phyloP scores from a whole-genome alignment of 2,113 vertebrate species.

The Pipa parva region DNA sequence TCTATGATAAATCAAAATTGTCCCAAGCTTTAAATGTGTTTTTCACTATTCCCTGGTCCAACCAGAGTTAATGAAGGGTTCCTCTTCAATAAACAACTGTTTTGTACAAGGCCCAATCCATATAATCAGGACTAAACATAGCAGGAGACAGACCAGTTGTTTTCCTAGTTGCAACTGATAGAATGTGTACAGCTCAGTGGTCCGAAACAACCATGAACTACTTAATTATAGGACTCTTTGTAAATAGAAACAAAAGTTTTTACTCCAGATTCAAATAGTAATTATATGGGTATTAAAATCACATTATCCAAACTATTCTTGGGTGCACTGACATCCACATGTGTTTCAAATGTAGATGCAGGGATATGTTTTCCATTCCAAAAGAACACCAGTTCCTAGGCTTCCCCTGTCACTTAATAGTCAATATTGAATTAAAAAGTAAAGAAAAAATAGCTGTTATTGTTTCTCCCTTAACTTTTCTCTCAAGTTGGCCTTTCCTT shows the following conservation, averaged over 20 bases:
- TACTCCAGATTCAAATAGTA: constrained; percentile 1
- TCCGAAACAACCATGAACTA: not conserved
- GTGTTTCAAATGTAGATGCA: no score
- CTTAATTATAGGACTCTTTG: not conserved
- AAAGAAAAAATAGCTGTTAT: no score
- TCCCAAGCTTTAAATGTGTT: no score
- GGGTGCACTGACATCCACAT: not conserved
- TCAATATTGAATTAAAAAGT: no score
- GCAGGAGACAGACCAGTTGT: not conserved
- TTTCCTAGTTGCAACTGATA: not conserved
- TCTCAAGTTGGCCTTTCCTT: no score
- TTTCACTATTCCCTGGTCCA: no score
- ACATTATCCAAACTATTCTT: constrained; percentile 18
- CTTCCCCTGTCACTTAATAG: no score
- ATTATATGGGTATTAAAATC: constrained; percentile 16
- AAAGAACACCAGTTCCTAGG: no score
- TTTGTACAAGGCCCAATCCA: not conserved
- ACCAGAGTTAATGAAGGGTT: no score
- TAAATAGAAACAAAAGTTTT: not conserved
- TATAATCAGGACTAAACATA: not conserved
- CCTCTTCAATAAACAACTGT: not conserved
- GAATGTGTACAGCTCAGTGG: not conserved
- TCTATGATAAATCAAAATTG: no score
- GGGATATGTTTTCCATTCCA: no score
- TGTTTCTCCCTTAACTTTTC: no score